These are phyloP conservation scores for Rachycentron canadum DNA, from an alignment of 2,797 vertebrate species.

Conservation along the genomic window DNA sequence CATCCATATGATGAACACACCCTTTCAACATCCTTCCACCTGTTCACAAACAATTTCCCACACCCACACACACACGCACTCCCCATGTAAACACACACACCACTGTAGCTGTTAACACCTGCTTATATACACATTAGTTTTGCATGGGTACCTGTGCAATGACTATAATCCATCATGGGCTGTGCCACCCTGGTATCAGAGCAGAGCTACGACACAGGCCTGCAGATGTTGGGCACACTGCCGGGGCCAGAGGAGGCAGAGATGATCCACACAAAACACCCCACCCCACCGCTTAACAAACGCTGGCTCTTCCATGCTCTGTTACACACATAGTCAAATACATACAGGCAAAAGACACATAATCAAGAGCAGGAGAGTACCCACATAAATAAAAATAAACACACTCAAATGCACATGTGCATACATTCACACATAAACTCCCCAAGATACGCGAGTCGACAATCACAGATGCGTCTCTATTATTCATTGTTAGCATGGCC, in stretches of 20 bases:
- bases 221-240: slow-evolving; percentile 81
- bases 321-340: slow-evolving; percentile 56
- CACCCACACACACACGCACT: slow-evolving; percentile 42
- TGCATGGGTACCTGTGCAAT: slow-evolving; percentile 83
- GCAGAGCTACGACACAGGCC: slow-evolving; percentile 64
- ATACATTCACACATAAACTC: slow-evolving; percentile 3
- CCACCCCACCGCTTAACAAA: slow-evolving; percentile 67
- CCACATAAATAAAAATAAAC: slow-evolving; percentile 17
- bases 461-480: slow-evolving; percentile 65
- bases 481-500: slow-evolving; percentile 59
- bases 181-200: slow-evolving; percentile 72
- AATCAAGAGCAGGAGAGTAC: not conserved
- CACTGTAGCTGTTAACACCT: slow-evolving; percentile 81
- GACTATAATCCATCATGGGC: slow-evolving; percentile 82
- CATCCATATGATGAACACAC: slow-evolving; percentile 18
- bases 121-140: slow-evolving; percentile 85
- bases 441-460: slow-evolving; percentile 17
- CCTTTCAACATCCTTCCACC: slow-evolving; percentile 39
- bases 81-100: slow-evolving; percentile 57
- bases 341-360: slow-evolving; percentile 39
- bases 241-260: slow-evolving; percentile 67
- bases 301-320: slow-evolving; percentile 50
- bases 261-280: slow-evolving; percentile 53
- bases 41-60: slow-evolving; percentile 44
- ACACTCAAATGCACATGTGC: slow-evolving; percentile 18